Evolutionary conservation across 2,888 invertebrate genomes (phyloP).

Genomic region (Epinotia nisella): DNA sequence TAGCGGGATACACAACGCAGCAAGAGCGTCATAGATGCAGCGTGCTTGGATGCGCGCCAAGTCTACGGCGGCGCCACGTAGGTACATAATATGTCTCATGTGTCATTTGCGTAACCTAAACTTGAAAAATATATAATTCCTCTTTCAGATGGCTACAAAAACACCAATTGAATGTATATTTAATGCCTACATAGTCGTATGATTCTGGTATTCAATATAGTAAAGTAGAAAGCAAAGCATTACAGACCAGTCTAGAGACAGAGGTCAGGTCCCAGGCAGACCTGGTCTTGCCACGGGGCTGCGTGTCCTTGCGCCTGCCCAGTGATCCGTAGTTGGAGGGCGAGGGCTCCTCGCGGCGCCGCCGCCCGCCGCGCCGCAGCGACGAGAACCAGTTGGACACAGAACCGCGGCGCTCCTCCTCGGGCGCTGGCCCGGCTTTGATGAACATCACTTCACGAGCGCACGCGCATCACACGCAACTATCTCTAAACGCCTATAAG

Average conservation of each 20-base stretch:
- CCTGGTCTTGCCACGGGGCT: slow-evolving; percentile 78
- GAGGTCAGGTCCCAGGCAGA: slow-evolving; percentile 87
- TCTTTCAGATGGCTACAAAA: neutral
- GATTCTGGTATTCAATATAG: neutral
- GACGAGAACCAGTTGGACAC: slow-evolving; percentile 93
- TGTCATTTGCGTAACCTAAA: slow-evolving; percentile 39
- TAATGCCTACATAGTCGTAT: neutral
- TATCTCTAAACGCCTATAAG: slow-evolving; percentile 66
- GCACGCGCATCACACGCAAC: slow-evolving; percentile 73
- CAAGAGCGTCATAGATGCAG: slow-evolving; percentile 76
- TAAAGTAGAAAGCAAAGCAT: slow-evolving; percentile 35
- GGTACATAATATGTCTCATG: slow-evolving; percentile 47
- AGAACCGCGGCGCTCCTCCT: slow-evolving; percentile 87
- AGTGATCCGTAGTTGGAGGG: slow-evolving; percentile 81
- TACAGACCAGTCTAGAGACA: slow-evolving; percentile 85
- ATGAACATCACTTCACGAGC: slow-evolving; percentile 81
- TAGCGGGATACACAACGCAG: slow-evolving; percentile 53
- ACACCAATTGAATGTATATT: neutral
- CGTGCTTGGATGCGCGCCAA: slow-evolving; percentile 77
- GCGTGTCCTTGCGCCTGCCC: slow-evolving; percentile 78
- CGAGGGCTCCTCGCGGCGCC: slow-evolving; percentile 74
- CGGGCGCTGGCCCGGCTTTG: slow-evolving; percentile 77
- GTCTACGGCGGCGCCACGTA: slow-evolving; percentile 67
- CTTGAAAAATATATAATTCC: slow-evolving; percentile 21
- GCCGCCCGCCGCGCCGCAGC: slow-evolving; percentile 86